A percentile compares a stretch with the other conserved stretches of the same genome.
These are phyloP conservation scores for Drosophila bocki DNA, from an alignment of 1,140 invertebrate genomes.

Conservation along the genomic window DNA sequence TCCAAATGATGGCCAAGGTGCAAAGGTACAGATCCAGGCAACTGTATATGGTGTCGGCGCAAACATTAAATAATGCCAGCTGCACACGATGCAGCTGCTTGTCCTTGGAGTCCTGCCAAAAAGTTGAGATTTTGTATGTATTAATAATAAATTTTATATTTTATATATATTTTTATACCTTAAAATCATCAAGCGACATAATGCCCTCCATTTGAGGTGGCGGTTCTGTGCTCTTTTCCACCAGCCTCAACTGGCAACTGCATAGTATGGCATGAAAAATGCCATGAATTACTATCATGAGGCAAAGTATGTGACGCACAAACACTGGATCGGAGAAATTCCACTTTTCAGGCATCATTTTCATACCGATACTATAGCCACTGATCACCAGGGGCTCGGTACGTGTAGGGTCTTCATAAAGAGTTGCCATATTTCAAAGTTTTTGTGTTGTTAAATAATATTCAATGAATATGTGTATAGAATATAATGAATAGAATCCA, in stretches of 20 bases:
- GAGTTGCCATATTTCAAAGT: conserved; percentile 16
- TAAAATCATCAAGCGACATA: conserved; percentile 19
- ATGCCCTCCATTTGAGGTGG: conserved; percentile 3
- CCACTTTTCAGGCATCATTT: neutral
- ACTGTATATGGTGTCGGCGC: conserved; percentile 35
- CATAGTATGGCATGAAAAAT: conserved; percentile 41
- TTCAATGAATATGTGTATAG: neutral
- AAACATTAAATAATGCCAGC: neutral
- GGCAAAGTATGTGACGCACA: conserved; percentile 48
- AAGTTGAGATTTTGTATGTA: too few species aligned
- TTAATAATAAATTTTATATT: too few species aligned
- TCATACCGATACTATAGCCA: neutral
- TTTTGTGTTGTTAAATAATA: neutral
- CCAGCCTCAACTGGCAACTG: conserved; percentile 37
- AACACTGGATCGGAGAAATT: conserved; percentile 41
- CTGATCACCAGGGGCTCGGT: conserved; percentile 9
- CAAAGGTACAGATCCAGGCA: conserved; percentile 47
- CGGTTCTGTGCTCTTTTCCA: neutral
- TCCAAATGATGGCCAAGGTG: conserved; percentile 39
- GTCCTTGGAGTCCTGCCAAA: conserved; percentile 10
- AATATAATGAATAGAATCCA: neutral
- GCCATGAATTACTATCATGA: conserved; percentile 24
- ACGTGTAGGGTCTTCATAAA: conserved; percentile 54
- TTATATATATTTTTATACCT: neutral
- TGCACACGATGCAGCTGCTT: conserved; percentile 16